Base-by-base conservation (phyloP, 2,797 vertebrate species). In the Anabas testudineus region DNA sequence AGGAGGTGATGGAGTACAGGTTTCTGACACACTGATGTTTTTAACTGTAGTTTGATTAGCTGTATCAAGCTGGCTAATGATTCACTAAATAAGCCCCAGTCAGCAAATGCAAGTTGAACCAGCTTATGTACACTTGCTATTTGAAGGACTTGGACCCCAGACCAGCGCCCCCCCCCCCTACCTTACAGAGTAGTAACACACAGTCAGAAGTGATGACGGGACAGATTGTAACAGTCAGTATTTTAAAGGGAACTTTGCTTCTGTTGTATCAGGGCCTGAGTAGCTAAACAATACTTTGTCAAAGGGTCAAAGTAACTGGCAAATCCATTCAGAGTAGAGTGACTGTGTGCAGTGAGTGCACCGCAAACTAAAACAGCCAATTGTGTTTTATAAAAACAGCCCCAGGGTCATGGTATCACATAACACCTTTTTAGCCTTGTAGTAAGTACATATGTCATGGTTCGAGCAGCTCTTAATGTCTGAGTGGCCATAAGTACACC, bases 311-410 rank as follows among this genome's bases (percentile, higher is more conserved):
- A 89, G 90, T 85, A 88, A 62, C 81, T 21, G 63, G 28, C 65
- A 71, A 34, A 84, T 80, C 83, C 62, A 84, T 86, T 90, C 71
- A 82, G 51, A 71, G 58, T 46, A 22, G 59, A 56, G 70, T 62
- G 68, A 57, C 67, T 75, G 71, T 78, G 74, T 76, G 72, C 39
- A n/a, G 42, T 30, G 71, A 72, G 58, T 22, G 32, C 69, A 70
- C 78, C 16, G 47, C 76, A 78, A 85, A 78, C 81, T 84, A 65
- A 78, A 88, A 85, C 88, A 86, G 60, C 59, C 76, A 65, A 71
- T 84, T 86, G 79, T 90, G 83, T 88, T 90, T 81, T 62, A 81
- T 87, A 72, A 90, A 92, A 89, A 91, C 81, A 89, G 85, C 88
- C 85, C 67, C n/a, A 5, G 70, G 88, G 77, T 69, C 6, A 2